These are phyloP conservation scores for Eurytemora carolleeae DNA, from an alignment of 1,140 invertebrate species.

Conservation along the genomic window DNA sequence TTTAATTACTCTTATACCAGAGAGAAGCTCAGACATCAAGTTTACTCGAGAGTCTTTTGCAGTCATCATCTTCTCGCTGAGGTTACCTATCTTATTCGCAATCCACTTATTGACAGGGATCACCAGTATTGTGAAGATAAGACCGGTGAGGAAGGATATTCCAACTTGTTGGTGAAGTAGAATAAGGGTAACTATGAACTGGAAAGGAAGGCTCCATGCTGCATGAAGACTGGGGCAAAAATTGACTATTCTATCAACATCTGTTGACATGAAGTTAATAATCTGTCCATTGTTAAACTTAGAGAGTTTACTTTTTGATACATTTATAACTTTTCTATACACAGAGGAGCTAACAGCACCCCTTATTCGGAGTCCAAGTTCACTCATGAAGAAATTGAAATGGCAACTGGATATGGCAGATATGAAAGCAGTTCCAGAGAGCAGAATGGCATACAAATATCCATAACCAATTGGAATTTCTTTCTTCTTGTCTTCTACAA, in stretches of 20 bases:
- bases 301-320: constrained; percentile 22
- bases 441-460: constrained; percentile 53
- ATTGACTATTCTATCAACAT: constrained; percentile 82
- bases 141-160: constrained; percentile 66
- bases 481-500: constrained; percentile 50
- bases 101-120: constrained; percentile 86
- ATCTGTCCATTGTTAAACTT: constrained; percentile 60
- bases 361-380: constrained; percentile 52
- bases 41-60: constrained; percentile 77
- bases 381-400: constrained; percentile 67
- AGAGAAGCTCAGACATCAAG: constrained; percentile 63
- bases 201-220: constrained; percentile 86
- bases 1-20: constrained; percentile 70
- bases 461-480: constrained; percentile 33
- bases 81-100: constrained; percentile 62
- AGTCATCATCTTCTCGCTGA: constrained; percentile 71
- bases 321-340: constrained; percentile 59
- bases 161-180: constrained; percentile 71
- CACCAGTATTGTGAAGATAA: constrained; percentile 60
- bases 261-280: constrained; percentile 84
- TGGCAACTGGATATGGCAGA: constrained; percentile 59
- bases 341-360: constrained; percentile 59
- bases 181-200: constrained; percentile 57
- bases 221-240: constrained; percentile 87
- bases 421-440: constrained; percentile 24